These are phyloP conservation scores for Bombus difficillimus DNA, from an alignment of 1,140 invertebrate genomes.

Conservation along the genomic window DNA sequence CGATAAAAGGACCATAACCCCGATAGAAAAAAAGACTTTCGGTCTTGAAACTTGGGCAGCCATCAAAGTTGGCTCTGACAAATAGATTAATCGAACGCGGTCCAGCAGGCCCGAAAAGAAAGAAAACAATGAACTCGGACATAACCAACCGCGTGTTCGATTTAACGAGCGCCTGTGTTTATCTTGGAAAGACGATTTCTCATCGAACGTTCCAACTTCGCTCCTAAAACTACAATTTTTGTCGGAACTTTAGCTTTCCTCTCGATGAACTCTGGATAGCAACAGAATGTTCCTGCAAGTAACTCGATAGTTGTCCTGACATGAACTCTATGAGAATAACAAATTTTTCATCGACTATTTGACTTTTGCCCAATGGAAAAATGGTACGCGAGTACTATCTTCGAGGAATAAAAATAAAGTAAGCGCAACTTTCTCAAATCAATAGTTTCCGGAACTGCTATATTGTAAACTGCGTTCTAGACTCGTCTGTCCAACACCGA, in stretches of 20 bases:
- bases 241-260: background rate
- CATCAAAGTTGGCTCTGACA: background rate
- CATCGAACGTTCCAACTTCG: constrained; percentile 19
- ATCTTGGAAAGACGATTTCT: constrained; percentile 23
- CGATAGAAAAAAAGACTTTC: no score
- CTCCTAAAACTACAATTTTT: constrained; percentile 28
- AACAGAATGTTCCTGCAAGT: background rate
- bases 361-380: background rate
- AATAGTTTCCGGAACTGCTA: no score
- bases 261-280: background rate
- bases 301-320: background rate
- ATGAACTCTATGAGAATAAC: background rate
- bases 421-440: no score
- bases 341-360: background rate
- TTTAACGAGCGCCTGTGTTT: constrained; percentile 26
- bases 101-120: background rate
- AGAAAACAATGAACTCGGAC: constrained; percentile 18
- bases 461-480: no score
- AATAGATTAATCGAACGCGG: constrained; percentile 31
- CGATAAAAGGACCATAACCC: background rate
- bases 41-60: background rate
- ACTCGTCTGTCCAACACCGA: no score
- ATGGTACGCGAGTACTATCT: background rate
- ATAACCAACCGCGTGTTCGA: constrained; percentile 12
- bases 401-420: no score